These are phyloP conservation scores for Nesoenas mayeri DNA, from an alignment of 2,113 vertebrate species.

Conservation along the genomic window DNA sequence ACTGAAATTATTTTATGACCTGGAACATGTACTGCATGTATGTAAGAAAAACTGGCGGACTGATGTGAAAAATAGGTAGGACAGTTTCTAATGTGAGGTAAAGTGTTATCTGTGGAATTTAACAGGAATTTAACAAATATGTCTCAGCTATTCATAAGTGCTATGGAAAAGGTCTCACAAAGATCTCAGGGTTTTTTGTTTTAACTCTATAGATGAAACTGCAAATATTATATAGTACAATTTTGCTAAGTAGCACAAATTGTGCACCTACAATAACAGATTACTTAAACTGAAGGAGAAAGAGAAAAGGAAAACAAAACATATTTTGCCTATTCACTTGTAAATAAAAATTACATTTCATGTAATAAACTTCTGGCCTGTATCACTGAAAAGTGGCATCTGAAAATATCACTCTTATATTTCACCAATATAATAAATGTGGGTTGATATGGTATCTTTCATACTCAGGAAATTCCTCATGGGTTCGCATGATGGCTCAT, in stretches of 20 bases:
- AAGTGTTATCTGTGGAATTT: background rate
- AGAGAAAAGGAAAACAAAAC: background rate
- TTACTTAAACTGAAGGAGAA: background rate
- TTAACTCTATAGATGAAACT: background rate
- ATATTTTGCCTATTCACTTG: background rate
- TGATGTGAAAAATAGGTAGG: background rate
- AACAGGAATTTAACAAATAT: background rate
- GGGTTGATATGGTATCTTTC: background rate
- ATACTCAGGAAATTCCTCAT: background rate
- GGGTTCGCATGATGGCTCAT: background rate
- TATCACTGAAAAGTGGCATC: background rate
- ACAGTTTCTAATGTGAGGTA: background rate
- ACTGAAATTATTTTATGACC: rapidly evolving
- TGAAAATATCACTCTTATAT: background rate
- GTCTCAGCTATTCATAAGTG: background rate
- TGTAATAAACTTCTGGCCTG: background rate
- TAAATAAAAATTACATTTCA: background rate
- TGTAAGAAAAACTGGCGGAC: background rate
- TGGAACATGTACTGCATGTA: background rate
- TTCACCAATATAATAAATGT: background rate
- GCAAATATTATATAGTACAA: background rate
- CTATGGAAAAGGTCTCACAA: background rate
- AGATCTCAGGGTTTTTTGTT: background rate
- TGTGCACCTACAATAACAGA: background rate
- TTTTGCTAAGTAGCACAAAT: background rate